Evolutionary conservation across 2,888 invertebrate genomes (phyloP).

Genomic region (Morinoia aosen): DNA sequence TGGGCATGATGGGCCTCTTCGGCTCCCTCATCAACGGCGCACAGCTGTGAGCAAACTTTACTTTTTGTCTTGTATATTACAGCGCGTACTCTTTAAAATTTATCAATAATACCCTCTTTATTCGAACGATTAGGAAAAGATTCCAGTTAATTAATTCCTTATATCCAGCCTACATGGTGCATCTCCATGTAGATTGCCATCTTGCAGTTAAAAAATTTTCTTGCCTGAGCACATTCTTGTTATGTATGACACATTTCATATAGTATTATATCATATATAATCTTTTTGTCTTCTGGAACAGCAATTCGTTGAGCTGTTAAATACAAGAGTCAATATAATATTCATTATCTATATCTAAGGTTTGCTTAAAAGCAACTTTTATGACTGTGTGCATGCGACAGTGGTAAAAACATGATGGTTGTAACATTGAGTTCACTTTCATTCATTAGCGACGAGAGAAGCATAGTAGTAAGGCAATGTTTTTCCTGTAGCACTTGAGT

Average conservation of each 20-base stretch:
- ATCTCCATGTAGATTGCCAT: too few species aligned
- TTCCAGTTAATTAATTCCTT: neutral
- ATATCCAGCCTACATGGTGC: neutral
- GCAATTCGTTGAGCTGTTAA: neutral
- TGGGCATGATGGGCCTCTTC: conserved; percentile 85
- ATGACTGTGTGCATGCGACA: neutral
- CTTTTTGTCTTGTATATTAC: neutral
- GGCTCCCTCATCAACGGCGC: conserved; percentile 83
- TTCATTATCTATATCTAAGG: neutral
- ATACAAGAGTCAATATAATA: neutral
- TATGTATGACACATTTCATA: too few species aligned
- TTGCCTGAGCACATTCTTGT: too few species aligned
- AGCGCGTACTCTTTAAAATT: neutral
- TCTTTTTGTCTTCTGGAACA: too few species aligned
- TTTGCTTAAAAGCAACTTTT: neutral
- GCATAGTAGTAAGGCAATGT: neutral
- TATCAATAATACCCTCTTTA: too few species aligned
- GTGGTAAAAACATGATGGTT: neutral
- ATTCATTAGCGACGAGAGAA: neutral
- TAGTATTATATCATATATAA: too few species aligned
- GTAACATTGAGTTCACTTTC: neutral
- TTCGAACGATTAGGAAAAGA: neutral
- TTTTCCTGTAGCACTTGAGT: neutral
- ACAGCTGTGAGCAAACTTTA: conserved; percentile 79
- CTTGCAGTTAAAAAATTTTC: too few species aligned